These are phyloP conservation scores for Drosophila silvestris DNA, from an alignment of 2,888 invertebrate species.

Conservation along the genomic window DNA sequence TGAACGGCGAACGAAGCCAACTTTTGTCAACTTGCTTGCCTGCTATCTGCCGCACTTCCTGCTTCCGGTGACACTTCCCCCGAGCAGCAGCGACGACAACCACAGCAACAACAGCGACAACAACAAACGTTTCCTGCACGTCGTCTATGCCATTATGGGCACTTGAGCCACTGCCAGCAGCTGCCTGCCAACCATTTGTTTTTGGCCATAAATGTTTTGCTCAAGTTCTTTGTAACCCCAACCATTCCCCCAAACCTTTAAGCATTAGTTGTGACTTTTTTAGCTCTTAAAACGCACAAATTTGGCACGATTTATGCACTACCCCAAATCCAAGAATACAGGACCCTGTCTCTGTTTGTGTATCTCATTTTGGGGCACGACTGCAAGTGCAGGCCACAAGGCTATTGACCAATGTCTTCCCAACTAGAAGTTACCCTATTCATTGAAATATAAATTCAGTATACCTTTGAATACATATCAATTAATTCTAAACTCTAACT, in stretches of 20 bases:
- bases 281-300: slow-evolving; percentile 44
- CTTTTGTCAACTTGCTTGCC: slow-evolving; percentile 53
- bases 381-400: neutral
- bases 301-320: slow-evolving; percentile 66
- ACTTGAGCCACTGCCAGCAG: slow-evolving; percentile 74
- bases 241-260: too few species aligned
- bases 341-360: slow-evolving; percentile 10
- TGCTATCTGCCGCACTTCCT: slow-evolving; percentile 79
- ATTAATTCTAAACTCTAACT: neutral
- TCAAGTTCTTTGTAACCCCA: slow-evolving; percentile 4
- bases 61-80: slow-evolving; percentile 76
- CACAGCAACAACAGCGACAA: slow-evolving; percentile 31
- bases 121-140: slow-evolving; percentile 67
- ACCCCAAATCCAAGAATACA: slow-evolving; percentile 13
- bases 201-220: slow-evolving; percentile 72
- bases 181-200: slow-evolving; percentile 65
- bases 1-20: slow-evolving; percentile 48
- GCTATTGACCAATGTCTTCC: neutral
- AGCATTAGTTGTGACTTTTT: slow-evolving; percentile 30
- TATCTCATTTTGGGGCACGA: slow-evolving; percentile 26
- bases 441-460: neutral
- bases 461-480: neutral
- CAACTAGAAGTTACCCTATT: neutral
- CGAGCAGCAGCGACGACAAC: slow-evolving; percentile 11
- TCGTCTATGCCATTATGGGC: slow-evolving; percentile 78